Evolutionary conservation across 1,140 invertebrate genomes (phyloP).

Genomic region (Cephus cinctus): DNA sequence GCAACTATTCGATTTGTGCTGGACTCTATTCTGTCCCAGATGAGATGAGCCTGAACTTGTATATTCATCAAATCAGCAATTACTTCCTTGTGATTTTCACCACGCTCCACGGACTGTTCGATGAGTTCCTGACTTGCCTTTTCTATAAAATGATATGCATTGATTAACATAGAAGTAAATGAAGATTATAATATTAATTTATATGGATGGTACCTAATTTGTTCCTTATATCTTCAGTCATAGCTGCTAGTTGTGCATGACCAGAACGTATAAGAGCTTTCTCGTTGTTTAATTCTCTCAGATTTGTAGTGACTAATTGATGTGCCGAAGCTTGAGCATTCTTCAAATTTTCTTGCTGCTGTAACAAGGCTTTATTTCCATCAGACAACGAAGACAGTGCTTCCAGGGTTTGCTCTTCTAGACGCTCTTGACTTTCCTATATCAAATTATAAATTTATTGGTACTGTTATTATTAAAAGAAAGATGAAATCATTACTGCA

Average conservation of each 20-base stretch:
- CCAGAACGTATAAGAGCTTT: constrained; percentile 63
- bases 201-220: constrained; percentile 55
- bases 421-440: constrained; percentile 58
- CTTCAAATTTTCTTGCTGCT: constrained; percentile 59
- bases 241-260: constrained; percentile 57
- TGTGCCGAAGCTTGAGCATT: constrained; percentile 56
- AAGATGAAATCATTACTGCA: neutral
- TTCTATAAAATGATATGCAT: constrained; percentile 35
- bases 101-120: constrained; percentile 51
- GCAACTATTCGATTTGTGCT: constrained; percentile 55
- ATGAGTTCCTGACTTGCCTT: constrained; percentile 55
- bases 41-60: constrained; percentile 55
- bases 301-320: constrained; percentile 58
- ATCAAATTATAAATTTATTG: constrained; percentile 6
- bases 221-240: constrained; percentile 59
- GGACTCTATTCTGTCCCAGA: constrained; percentile 59
- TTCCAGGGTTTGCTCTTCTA: constrained; percentile 56
- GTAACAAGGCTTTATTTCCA: constrained; percentile 57
- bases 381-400: constrained; percentile 55
- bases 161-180: neutral
- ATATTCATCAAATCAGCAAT: constrained; percentile 60
- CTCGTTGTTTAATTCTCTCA: constrained; percentile 60
- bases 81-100: constrained; percentile 58
- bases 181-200: neutral
- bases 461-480: too few species aligned